Base-by-base conservation (phyloP, 2,888 invertebrate species). In the Troides aeacus region DNA sequence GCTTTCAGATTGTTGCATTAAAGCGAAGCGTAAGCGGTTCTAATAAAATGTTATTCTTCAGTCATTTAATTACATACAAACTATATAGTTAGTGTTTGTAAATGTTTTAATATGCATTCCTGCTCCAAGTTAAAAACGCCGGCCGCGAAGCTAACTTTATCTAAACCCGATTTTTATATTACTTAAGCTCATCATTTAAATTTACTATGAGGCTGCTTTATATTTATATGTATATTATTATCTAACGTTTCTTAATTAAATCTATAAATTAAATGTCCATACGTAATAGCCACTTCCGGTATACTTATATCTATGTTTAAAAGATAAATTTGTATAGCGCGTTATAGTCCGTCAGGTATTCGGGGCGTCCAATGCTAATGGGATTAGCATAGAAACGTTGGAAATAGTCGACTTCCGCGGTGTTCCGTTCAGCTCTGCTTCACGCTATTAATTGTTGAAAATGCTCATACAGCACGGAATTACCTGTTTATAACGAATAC, bases 341-440 rank as follows among this genome's bases (percentile, higher is more conserved):
- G 66, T 66, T 67, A 66, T 36, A 67, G 64, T 57, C 60, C 42
- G 66, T 30, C 61, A 64, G 62, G 60, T 71, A 62, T 59, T 36
- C 66, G 56, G 66, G 60, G 61, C 72, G 72, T 66, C 30, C 70
- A 62, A 71, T 71, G 77, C 72, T 75, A 76, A 76, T 76, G 70
- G 74, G 78, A 81, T 85, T 81, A 81, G 77, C 81, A 82, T 79
- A 75, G 69, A 76, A 78, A 68, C 65, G 76, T 74, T 74, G 68
- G 71, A 78, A 77, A 81, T 77, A 77, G 75, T 77, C 70, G 75
- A 82, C 84, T 82, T 85, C 85, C 85, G 83, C 72, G 72, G 68
- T 71, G 57, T 75, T 74, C 70, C 79, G 85, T 87, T 88, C 81
- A 73, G 85, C 82, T 88, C 87, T 87, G 88, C 83, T 89, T 86